phyloP scores from a whole-genome alignment of 2,888 invertebrate genomes.

The Clitarchus hookeri region DNA sequence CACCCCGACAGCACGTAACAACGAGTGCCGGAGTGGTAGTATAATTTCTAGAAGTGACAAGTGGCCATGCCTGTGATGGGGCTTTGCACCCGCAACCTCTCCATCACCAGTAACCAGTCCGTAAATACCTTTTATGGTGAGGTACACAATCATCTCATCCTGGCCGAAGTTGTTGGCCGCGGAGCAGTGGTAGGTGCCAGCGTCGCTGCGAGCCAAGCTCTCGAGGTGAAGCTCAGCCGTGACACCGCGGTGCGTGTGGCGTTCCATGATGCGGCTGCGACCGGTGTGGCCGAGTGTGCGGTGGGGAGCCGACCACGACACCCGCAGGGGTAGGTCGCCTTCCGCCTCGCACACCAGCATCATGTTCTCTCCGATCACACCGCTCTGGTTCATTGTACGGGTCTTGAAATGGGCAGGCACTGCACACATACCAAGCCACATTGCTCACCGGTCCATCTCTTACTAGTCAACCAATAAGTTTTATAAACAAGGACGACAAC shows the following conservation, averaged over 20 bases:
- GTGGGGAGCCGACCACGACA: conserved; percentile 51
- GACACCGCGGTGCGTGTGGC: conserved; percentile 50
- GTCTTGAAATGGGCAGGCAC: conserved; percentile 47
- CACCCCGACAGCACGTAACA: no score
- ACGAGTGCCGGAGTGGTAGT: no score
- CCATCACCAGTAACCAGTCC: conserved; percentile 49
- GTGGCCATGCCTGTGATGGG: no score
- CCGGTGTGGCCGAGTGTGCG: conserved; percentile 40
- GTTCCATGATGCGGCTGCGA: conserved; percentile 45
- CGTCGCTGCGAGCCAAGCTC: conserved; percentile 47
- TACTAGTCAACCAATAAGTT: no score
- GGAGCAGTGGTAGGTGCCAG: conserved; percentile 54
- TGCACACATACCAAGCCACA: conserved; percentile 31
- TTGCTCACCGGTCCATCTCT: no score
- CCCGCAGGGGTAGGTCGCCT: conserved; percentile 55
- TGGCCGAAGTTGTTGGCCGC: conserved; percentile 58
- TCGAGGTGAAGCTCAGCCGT: conserved; percentile 51
- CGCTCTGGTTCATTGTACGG: conserved; percentile 51
- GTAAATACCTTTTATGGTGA: conserved; percentile 56
- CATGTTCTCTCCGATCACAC: conserved; percentile 51
- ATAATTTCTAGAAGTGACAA: no score
- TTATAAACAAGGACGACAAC: no score
- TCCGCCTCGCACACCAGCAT: conserved; percentile 54
- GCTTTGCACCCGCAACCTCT: conserved; percentile 51
- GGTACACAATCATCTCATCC: conserved; percentile 55